Evolutionary conservation across 2,797 vertebrate genomes (phyloP).

Genomic region (Mustela erminea): DNA sequence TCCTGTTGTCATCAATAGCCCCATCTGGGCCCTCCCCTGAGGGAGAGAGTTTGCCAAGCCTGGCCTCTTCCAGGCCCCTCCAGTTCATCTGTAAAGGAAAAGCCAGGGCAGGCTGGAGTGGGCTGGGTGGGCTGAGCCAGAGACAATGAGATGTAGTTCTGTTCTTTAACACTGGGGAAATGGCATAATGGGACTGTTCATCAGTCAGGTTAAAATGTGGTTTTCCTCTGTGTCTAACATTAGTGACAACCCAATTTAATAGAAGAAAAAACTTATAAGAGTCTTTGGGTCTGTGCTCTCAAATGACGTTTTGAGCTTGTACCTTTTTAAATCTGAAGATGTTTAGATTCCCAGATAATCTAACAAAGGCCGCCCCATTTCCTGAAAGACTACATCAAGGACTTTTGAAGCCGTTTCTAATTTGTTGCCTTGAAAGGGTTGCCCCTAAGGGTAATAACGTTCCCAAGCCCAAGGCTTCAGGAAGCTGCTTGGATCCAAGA

Average conservation of each 20-base stretch:
- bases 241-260: neutral
- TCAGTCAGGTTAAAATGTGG: conserved; percentile 37
- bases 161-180: conserved; percentile 39
- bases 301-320: conserved; percentile 39
- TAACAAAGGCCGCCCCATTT: conserved; percentile 29
- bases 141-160: neutral
- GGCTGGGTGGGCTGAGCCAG: neutral
- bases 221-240: conserved; percentile 42
- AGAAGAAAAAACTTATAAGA: neutral
- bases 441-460: neutral
- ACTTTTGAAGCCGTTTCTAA: conserved; percentile 28
- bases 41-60: neutral
- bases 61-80: neutral
- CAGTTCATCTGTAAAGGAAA: conserved; percentile 39
- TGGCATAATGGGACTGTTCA: neutral
- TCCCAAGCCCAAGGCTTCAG: conserved; percentile 37
- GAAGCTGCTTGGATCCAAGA: conserved; percentile 42
- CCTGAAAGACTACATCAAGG: neutral
- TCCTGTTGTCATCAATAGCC: neutral
- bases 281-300: conserved; percentile 20
- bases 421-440: conserved; percentile 48
- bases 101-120: neutral
- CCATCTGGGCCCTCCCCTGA: conserved; percentile 42
- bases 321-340: conserved; percentile 51
- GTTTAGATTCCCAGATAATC: conserved; percentile 29